Conservation (phyloP, 2,888 invertebrate species). For the Nomada goodeniana region DNA sequence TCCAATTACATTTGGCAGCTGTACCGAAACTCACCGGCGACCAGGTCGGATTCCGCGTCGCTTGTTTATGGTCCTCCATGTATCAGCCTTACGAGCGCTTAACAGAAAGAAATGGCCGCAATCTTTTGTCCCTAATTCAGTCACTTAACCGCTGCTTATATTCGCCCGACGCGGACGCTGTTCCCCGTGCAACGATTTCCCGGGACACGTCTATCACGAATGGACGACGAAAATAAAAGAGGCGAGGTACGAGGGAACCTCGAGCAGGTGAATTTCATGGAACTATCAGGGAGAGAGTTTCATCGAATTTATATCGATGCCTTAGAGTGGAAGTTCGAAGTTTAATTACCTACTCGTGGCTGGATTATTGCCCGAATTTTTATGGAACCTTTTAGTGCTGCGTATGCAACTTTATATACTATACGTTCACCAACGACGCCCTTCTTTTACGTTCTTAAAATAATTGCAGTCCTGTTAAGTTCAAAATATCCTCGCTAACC, state of each 20-base stretch:
- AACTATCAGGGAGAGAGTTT: too few species aligned
- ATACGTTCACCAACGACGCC: too few species aligned
- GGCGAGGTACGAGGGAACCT: too few species aligned
- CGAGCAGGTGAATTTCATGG: too few species aligned
- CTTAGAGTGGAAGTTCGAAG: too few species aligned
- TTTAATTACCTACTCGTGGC: too few species aligned
- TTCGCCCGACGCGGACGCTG: constrained; percentile 21
- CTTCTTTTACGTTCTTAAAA: too few species aligned
- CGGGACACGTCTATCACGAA: neutral
- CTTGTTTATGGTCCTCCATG: constrained; percentile 67
- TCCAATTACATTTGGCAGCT: constrained; percentile 73
- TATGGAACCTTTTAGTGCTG: too few species aligned
- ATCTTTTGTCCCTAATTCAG: constrained; percentile 71
- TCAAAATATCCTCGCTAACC: neutral
- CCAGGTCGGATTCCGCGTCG: constrained; percentile 49
- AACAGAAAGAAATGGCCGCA: constrained; percentile 71
- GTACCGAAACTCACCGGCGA: constrained; percentile 56
- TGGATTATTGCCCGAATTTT: too few species aligned
- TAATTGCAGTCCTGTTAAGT: neutral
- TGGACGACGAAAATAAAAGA: neutral
- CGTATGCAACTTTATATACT: too few species aligned
- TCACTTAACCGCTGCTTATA: constrained; percentile 66
- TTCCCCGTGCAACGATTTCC: constrained; percentile 31
- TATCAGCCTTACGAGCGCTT: constrained; percentile 72
- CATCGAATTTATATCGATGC: too few species aligned